Base-by-base conservation (phyloP, 2,797 vertebrate genomes). In the Australoheros facetus region DNA sequence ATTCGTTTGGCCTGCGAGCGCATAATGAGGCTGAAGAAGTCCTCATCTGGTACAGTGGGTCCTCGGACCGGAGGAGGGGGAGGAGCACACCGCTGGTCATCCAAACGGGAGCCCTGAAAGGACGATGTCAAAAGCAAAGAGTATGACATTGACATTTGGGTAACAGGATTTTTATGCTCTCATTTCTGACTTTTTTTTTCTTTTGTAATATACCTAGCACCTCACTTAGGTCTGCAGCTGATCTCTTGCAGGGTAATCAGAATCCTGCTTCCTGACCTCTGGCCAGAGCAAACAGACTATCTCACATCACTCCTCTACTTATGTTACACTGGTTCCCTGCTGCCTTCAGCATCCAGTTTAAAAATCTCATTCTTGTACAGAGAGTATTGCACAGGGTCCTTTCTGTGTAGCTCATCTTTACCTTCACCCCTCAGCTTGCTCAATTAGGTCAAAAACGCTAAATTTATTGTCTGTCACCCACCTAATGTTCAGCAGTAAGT, bases 11-110 rank as follows among this genome's bases (percentile, higher is more conserved):
- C 98, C 94, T 99, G 98, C 1, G 98, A 98, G 76, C 97, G 97
- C 93, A 98, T 93, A 92, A 99, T 99, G 88, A 99, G 97, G 92
- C 97, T 99, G 90, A 99, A 98, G 87, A 99, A 99, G 93, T 99
- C 98, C 89, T 99, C 98, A 28, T 99, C 98, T 0, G 98, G 98
- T 71, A 99, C 96, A 0, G 98, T 99, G 26, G 96, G 95, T 10
- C 97, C 97, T 79, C 96, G 97, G 17, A 93, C 85, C 1, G 95
- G 89, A 37, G 96, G 94, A 11, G 96, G 90, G 9, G 98, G 98
- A 28, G 97, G 97, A 21, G 98, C 97, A 69, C 97, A 99, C 83
- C 98, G 96, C 85, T 99, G 98, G 92, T 99, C 98, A n/a, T 99
- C 97, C 90, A 99, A 91, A 56, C 98, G 96, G 32, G 98, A 98